Evolutionary conservation across 2,888 invertebrate genomes (phyloP).

Genomic region (Aphidius colemani): DNA sequence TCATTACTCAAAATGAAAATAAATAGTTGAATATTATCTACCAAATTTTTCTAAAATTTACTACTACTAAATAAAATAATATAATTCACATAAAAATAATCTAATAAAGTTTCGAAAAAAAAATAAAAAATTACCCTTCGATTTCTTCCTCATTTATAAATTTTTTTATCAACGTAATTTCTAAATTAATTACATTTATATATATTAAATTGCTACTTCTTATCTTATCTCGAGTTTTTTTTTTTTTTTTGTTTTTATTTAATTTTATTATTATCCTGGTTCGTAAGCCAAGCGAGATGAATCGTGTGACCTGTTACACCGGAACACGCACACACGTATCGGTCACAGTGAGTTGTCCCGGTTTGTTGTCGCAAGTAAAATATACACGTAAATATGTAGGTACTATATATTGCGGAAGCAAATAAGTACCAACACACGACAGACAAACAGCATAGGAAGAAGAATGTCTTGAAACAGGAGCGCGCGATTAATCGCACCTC

Average conservation of each 20-base stretch:
- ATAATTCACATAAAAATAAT: too few species aligned
- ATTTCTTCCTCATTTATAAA: too few species aligned
- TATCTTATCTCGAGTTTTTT: neutral
- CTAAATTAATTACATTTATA: too few species aligned
- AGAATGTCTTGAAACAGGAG: slow-evolving; percentile 34
- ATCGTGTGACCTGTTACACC: slow-evolving; percentile 40
- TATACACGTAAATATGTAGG: slow-evolving; percentile 21
- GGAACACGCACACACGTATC: slow-evolving; percentile 30
- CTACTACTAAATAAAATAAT: too few species aligned
- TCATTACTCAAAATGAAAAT: too few species aligned
- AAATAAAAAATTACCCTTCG: too few species aligned
- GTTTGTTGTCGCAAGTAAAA: slow-evolving; percentile 28
- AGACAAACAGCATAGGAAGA: slow-evolving; percentile 16
- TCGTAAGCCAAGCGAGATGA: slow-evolving; percentile 40
- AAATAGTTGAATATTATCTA: too few species aligned
- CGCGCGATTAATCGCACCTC: slow-evolving; percentile 27
- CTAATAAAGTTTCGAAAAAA: too few species aligned
- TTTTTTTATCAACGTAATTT: too few species aligned
- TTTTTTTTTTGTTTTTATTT: slow-evolving; percentile 6
- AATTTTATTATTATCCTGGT: slow-evolving; percentile 31
- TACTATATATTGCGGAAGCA: slow-evolving; percentile 24
- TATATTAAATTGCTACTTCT: too few species aligned
- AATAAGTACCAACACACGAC: slow-evolving; percentile 11
- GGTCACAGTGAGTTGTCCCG: slow-evolving; percentile 9
- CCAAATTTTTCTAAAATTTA: too few species aligned